Conservation (phyloP, 1,140 invertebrate species). For the Macrostomum lignano region DNA sequence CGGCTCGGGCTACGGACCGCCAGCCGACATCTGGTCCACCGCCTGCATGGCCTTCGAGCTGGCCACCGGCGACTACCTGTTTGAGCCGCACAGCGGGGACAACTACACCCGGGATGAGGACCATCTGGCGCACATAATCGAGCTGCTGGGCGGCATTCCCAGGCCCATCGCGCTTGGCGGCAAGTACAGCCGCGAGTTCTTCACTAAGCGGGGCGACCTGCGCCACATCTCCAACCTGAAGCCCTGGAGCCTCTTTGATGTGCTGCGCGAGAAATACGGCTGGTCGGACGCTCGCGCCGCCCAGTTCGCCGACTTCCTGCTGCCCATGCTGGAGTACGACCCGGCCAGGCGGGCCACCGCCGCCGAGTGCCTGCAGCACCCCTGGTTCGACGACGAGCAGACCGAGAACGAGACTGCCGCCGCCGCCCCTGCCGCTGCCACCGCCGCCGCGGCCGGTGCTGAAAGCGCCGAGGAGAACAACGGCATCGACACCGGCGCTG, state of each 20-base stretch:
- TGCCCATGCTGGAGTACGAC: conserved; percentile 78
- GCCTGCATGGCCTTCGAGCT: conserved; percentile 95
- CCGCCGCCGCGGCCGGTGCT: too few species aligned
- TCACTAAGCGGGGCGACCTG: conserved; percentile 60
- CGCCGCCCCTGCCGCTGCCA: too few species aligned
- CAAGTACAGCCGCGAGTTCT: conserved; percentile 66
- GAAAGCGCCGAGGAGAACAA: too few species aligned
- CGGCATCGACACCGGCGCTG: too few species aligned
- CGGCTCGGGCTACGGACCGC: conserved; percentile 65
- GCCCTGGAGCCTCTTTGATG: conserved; percentile 65
- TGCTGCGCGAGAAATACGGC: conserved; percentile 78
- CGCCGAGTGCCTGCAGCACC: conserved; percentile 61
- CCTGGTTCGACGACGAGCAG: conserved; percentile 33
- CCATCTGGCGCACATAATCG: conserved; percentile 89
- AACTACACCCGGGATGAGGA: conserved; percentile 68
- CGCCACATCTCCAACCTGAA: conserved; percentile 66
- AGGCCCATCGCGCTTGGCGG: conserved; percentile 56
- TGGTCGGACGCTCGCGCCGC: conserved; percentile 54
- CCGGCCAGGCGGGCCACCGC: conserved; percentile 62
- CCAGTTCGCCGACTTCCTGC: conserved; percentile 63
- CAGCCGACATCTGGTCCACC: conserved; percentile 93
- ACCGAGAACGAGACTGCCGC: too few species aligned
- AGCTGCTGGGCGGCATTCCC: conserved; percentile 77
- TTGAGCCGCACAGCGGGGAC: conserved; percentile 68
- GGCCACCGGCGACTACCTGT: conserved; percentile 90